Percentiles rank a stretch among this genome's conserved stretches.
These are phyloP conservation scores for Chaetodon trifascialis DNA, from an alignment of 2,113 vertebrate species.

Conservation along the genomic window DNA sequence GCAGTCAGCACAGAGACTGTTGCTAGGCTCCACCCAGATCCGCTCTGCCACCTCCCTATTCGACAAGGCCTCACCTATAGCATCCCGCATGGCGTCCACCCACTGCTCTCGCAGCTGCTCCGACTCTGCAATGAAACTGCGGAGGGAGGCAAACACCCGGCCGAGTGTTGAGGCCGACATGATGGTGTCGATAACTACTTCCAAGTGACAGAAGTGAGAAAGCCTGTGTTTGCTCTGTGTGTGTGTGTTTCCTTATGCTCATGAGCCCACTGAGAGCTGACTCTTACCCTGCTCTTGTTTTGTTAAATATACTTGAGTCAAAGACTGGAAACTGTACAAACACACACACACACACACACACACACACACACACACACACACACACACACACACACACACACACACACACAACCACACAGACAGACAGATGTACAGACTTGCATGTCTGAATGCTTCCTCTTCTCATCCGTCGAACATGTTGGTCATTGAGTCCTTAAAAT, in stretches of 20 bases:
- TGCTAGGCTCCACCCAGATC: conserved; percentile 89
- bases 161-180: conserved; percentile 39
- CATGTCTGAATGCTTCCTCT: conserved; percentile 46
- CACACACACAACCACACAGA: conserved; percentile 30
- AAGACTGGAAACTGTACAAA: conserved; percentile 52
- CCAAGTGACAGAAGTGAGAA: neutral
- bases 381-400: conserved; percentile 27
- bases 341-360: conserved; percentile 20
- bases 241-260: conserved; percentile 6
- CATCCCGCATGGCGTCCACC: conserved; percentile 90
- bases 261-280: conserved; percentile 13
- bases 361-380: conserved; percentile 25
- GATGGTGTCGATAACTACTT: neutral
- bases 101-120: conserved; percentile 91
- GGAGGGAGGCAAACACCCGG: conserved; percentile 35
- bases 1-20: conserved; percentile 92
- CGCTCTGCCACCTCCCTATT: conserved; percentile 90
- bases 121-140: conserved; percentile 90
- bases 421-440: conserved; percentile 4
- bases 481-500: conserved; percentile 19
- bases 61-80: conserved; percentile 91
- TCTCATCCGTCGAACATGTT: conserved; percentile 26
- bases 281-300: conserved; percentile 26
- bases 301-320: conserved; percentile 45
- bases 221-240: neutral